Evolutionary conservation across 2,888 invertebrate species (phyloP).

Genomic region (Drosophila siamana): DNA sequence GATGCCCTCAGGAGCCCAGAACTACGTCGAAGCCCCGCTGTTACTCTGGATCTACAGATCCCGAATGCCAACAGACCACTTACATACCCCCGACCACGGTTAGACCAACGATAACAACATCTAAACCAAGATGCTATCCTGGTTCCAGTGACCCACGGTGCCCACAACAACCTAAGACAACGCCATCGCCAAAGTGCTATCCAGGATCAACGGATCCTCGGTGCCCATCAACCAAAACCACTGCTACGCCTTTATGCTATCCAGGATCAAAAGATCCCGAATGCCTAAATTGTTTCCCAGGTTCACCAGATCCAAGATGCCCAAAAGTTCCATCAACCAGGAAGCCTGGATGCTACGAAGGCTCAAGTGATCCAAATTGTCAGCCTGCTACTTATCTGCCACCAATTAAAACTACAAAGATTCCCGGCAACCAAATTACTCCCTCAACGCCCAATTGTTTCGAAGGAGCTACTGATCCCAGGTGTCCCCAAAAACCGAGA

Average conservation of each 20-base stretch:
- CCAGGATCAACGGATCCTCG: slow-evolving; percentile 81
- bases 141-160: slow-evolving; percentile 64
- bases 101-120: background rate
- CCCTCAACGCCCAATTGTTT: slow-evolving; percentile 30
- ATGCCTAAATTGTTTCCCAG: slow-evolving; percentile 81
- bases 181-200: slow-evolving; percentile 74
- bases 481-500: slow-evolving; percentile 29
- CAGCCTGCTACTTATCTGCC: slow-evolving; percentile 58
- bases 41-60: background rate
- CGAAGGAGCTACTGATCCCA: slow-evolving; percentile 36
- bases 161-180: slow-evolving; percentile 21
- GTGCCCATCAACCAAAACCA: slow-evolving; percentile 8
- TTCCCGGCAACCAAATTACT: slow-evolving; percentile 30
- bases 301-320: slow-evolving; percentile 72
- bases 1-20: background rate
- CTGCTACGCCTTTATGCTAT: slow-evolving; percentile 26
- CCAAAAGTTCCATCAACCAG: slow-evolving; percentile 49
- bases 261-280: slow-evolving; percentile 80
- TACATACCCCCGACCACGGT: background rate
- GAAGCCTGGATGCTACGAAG: slow-evolving; percentile 81
- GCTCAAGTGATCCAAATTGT: slow-evolving; percentile 78
- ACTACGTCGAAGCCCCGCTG: background rate
- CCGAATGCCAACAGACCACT: background rate
- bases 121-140: slow-evolving; percentile 35
- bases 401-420: slow-evolving; percentile 37